Conservation (phyloP, 2,113 vertebrate genomes). For the Myxocyprinus asiaticus region DNA sequence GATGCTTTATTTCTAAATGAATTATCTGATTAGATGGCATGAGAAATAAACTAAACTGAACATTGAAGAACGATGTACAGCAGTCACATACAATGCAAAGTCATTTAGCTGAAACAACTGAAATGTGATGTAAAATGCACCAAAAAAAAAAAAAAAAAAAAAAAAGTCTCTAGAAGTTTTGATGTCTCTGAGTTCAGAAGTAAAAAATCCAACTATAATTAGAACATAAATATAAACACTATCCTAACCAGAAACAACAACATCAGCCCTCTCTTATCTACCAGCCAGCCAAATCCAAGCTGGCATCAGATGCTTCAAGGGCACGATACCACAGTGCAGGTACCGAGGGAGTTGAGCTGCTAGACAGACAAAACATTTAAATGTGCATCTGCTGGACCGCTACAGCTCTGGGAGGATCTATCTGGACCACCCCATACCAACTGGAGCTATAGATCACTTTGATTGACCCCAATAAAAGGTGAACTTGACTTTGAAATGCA, state of each 20-base stretch:
- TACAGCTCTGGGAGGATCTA: conserved; percentile 27
- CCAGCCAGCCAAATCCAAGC: not conserved
- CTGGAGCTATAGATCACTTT: not conserved
- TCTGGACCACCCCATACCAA: not conserved
- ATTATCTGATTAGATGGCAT: no score
- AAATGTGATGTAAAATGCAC: no score
- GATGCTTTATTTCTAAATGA: no score
- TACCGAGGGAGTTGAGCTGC: conserved; percentile 3
- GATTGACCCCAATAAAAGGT: conserved; percentile 11
- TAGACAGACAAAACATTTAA: conserved; percentile 33
- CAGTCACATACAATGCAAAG: no score
- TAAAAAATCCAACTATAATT: not conserved
- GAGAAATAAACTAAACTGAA: no score
- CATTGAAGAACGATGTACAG: no score
- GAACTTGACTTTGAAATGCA: conserved; percentile 21
- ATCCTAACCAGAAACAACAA: not conserved
- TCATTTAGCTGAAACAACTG: no score
- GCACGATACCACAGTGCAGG: not conserved
- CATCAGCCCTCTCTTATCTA: not conserved
- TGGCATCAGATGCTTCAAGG: conserved; percentile 26
- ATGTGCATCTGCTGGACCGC: conserved; percentile 20
- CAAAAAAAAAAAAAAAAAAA: no score
- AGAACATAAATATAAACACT: not conserved
- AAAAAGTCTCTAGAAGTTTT: not conserved
- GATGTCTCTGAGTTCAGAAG: no score